Base-by-base conservation (phyloP, 2,888 invertebrate genomes). In the Lasioglossum lativentre region DNA sequence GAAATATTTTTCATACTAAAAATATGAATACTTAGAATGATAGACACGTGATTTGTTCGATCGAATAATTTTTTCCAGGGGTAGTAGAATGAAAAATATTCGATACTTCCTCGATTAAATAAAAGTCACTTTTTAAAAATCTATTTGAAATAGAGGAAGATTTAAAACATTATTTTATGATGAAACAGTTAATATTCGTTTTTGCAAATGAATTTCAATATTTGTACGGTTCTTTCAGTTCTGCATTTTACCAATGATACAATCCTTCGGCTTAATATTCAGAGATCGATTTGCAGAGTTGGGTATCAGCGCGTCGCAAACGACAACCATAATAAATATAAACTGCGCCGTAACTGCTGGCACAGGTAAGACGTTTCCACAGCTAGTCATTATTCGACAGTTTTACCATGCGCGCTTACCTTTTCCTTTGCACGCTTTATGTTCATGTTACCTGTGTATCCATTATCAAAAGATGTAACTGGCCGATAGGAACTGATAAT, bases 201-300 rank as follows among this genome's bases (percentile, higher is more conserved):
- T 27, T 34, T 23, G 71, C 30, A 34, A 66, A 79, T 52, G 12
- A 45, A 75, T 68, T 68, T 72, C 27, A 80, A 1, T 23, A 34
- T 63, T 97, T 38, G 19, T 73, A 27, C n/a, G 27, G 45, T 77
- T 82, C n/a, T 83, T 85, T 73, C 80, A 96, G 96, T 88, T 95
- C 27, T 93, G 95, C 14, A 92, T 94, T 63, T 95, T 97, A 10
- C 96, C 97, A 12, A 95, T 97, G n/a, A 95, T 97, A 85, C 96
- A 97, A 91, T 96, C 96, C 77, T 97, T 97, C 90, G 97, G 97
- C 14, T 95, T 97, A 78, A 95, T 97, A 47, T 97, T 97, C 92
- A 96, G 96, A 95, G 96, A 96, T 90, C 96, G 96, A n/a, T 97
- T 97, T 90, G 93, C 94, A 5, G 95, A 96, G 16, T 95, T 97